phyloP scores from a whole-genome alignment of 2,888 invertebrate species.

The Embidobia sp. region DNA sequence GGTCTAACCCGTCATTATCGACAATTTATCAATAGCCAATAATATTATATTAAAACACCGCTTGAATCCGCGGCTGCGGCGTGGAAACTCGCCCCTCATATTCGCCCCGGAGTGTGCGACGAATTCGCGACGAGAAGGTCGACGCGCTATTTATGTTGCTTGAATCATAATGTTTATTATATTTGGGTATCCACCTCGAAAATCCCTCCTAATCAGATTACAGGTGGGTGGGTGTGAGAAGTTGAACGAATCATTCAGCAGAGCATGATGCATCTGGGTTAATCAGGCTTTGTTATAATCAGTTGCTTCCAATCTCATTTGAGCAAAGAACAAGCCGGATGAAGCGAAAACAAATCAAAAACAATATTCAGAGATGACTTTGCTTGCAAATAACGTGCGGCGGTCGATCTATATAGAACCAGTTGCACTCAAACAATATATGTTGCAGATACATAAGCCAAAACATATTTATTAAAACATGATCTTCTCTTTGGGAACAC shows the following conservation, averaged over 20 bases:
- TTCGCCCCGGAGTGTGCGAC: slow-evolving; percentile 68
- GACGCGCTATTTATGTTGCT: slow-evolving; percentile 63
- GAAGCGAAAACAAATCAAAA: slow-evolving; percentile 33
- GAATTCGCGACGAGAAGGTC: slow-evolving; percentile 63
- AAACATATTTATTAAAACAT: no score
- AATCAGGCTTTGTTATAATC: slow-evolving; percentile 61
- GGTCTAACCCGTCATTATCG: slow-evolving; percentile 81
- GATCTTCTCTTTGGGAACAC: no score
- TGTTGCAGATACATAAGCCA: no score
- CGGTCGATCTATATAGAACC: no score
- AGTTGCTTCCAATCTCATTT: slow-evolving; percentile 46
- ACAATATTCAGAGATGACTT: slow-evolving; percentile 33
- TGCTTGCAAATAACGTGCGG: slow-evolving; percentile 39
- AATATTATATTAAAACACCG: slow-evolving; percentile 81
- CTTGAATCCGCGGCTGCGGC: slow-evolving; percentile 69
- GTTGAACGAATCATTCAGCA: slow-evolving; percentile 55
- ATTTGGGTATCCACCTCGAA: slow-evolving; percentile 48
- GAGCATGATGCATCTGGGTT: slow-evolving; percentile 60
- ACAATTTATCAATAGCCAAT: slow-evolving; percentile 82
- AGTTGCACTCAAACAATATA: no score
- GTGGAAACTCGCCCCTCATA: slow-evolving; percentile 70
- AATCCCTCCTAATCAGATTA: slow-evolving; percentile 64
- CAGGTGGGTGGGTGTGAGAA: slow-evolving; percentile 66
- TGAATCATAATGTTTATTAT: slow-evolving; percentile 64
- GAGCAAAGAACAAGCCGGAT: slow-evolving; percentile 44